A percentile compares a stretch with the other conserved stretches of the same genome.
Evolutionary conservation across 2,888 invertebrate genomes (phyloP).

Genomic region (Epirrhoe tristata): DNA sequence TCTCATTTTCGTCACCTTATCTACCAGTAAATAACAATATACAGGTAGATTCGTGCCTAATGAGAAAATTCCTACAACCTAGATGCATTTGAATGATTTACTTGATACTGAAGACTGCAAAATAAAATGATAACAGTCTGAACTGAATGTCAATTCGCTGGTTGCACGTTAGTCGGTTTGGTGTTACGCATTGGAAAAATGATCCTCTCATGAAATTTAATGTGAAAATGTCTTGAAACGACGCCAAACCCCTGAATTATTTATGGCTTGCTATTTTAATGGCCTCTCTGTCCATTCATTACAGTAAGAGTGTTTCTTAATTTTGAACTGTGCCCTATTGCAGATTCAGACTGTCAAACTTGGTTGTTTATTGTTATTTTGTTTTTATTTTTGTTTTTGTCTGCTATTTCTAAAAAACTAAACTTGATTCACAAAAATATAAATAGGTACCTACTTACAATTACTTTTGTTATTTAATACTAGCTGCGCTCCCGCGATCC

Average conservation of each 20-base stretch:
- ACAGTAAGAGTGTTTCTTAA: constrained; percentile 78
- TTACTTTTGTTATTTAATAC: no score
- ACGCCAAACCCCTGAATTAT: constrained; percentile 84
- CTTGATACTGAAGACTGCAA: background rate
- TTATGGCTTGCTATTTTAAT: constrained; percentile 83
- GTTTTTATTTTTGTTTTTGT: constrained; percentile 4
- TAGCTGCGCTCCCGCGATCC: no score
- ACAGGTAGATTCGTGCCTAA: no score
- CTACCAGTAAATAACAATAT: no score
- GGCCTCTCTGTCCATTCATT: constrained; percentile 78
- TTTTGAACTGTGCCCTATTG: constrained; percentile 69
- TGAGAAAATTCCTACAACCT: no score
- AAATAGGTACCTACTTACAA: background rate
- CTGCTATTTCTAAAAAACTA: background rate
- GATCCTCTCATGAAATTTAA: constrained; percentile 84
- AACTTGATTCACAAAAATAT: background rate
- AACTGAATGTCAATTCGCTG: constrained; percentile 4
- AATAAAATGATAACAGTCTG: background rate
- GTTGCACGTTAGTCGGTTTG: constrained; percentile 19
- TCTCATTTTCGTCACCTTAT: no score
- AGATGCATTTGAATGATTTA: no score
- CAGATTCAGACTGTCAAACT: constrained; percentile 59
- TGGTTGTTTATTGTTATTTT: constrained; percentile 33
- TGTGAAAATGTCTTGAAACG: constrained; percentile 84
- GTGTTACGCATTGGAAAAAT: constrained; percentile 73